These are phyloP conservation scores for Catharus fuscescens DNA, from an alignment of 2,113 vertebrate species.

Conservation along the genomic window DNA sequence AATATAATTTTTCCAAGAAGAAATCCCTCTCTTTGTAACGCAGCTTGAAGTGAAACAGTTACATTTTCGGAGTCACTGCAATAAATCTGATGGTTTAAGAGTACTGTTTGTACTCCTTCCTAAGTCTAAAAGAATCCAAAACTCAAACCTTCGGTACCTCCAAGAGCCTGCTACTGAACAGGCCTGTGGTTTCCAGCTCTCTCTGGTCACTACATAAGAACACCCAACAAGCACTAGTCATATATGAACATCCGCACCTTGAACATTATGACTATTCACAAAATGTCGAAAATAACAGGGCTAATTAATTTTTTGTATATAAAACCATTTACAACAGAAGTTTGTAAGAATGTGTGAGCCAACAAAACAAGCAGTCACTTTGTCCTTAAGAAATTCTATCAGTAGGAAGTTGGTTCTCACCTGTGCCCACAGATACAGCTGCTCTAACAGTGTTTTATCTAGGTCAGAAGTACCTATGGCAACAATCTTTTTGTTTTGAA, in stretches of 20 bases:
- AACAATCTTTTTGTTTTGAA: conserved; percentile 85
- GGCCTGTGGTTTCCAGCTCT: neutral
- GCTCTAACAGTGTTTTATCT: conserved; percentile 91
- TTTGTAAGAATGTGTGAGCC: neutral
- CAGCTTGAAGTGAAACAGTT: neutral
- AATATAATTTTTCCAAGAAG: neutral
- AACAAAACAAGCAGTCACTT: neutral
- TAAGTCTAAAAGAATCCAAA: neutral
- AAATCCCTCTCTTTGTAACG: neutral
- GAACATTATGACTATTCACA: neutral
- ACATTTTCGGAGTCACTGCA: neutral
- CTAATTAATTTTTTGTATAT: neutral
- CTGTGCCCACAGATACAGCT: conserved; percentile 96
- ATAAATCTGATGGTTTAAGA: neutral
- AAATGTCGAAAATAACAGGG: neutral
- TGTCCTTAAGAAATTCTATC: neutral
- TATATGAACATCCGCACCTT: neutral
- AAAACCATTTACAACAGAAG: neutral
- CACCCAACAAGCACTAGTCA: neutral
- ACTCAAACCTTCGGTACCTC: neutral
- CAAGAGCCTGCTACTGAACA: neutral
- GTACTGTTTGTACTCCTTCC: neutral
- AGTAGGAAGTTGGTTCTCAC: conserved; percentile 69
- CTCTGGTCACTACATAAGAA: fast-evolving
- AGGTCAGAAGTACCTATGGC: conserved; percentile 96